Percentiles rank a stretch among this genome's conserved stretches.
Conservation (phyloP, 2,113 vertebrate species). For the Monarcha castaneiventris region DNA sequence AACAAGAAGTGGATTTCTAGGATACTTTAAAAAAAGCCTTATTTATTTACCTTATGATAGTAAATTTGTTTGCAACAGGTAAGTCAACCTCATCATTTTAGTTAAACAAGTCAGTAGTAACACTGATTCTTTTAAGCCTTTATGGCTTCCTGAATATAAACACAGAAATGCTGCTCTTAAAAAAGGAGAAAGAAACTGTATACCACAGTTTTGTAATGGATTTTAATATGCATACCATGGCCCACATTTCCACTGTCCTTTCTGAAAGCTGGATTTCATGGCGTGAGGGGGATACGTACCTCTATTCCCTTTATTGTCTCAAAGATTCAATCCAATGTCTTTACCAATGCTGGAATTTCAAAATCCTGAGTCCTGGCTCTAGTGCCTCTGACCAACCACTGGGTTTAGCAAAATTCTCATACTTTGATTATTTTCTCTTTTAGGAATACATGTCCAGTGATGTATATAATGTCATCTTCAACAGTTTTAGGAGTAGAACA, state of each 20-base stretch:
- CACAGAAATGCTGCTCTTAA: neutral
- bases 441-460: neutral
- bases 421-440: neutral
- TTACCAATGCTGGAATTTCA: neutral
- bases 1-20: neutral
- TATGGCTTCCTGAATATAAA: neutral
- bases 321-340: neutral
- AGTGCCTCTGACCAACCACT: neutral
- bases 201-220: neutral
- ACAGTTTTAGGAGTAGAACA: neutral
- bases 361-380: neutral
- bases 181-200: neutral
- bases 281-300: rapidly evolving
- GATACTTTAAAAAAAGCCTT: neutral
- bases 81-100: neutral
- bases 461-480: neutral
- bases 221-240: neutral
- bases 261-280: neutral
- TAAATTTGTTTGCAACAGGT: neutral
- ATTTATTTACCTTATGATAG: neutral
- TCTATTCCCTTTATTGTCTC: neutral
- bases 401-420: neutral
- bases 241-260: neutral
- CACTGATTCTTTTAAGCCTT: neutral
- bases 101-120: neutral